These are phyloP conservation scores for Antheraea mylitta DNA, from an alignment of 1,140 invertebrate species.

Conservation along the genomic window DNA sequence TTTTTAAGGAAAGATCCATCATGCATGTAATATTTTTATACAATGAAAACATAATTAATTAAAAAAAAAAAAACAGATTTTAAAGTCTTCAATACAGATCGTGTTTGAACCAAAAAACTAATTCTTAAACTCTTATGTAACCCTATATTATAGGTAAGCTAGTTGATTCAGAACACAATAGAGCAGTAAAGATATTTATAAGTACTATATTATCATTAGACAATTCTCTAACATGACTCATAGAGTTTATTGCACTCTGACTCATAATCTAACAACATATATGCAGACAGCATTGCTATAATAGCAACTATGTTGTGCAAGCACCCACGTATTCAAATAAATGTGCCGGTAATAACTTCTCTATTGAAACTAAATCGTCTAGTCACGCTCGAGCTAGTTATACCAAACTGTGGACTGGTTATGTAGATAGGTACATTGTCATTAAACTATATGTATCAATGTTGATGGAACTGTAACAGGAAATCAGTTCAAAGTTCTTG, in stretches of 20 bases:
- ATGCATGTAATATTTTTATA: no score
- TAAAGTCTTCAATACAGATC: no score
- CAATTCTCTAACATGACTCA: conserved; percentile 35
- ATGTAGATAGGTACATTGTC: conserved; percentile 27
- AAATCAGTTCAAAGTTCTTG: conserved; percentile 11
- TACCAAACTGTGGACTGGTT: conserved; percentile 27
- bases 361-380: conserved; percentile 69
- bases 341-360: conserved; percentile 68
- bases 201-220: conserved; percentile 1
- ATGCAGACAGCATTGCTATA: conserved; percentile 28
- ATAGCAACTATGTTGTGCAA: conserved; percentile 57
- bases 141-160: neutral
- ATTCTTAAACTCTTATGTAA: no score
- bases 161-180: neutral
- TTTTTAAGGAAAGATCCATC: no score
- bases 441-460: conserved; percentile 32
- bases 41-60: no score
- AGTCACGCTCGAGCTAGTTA: conserved; percentile 63
- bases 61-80: no score
- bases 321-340: conserved; percentile 71
- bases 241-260: conserved; percentile 60
- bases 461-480: conserved; percentile 18
- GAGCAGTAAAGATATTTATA: neutral
- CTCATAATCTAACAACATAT: conserved; percentile 31
- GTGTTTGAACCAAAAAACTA: no score